phyloP scores from a whole-genome alignment of 2,888 invertebrate genomes.

The Callinectes sapidus region DNA sequence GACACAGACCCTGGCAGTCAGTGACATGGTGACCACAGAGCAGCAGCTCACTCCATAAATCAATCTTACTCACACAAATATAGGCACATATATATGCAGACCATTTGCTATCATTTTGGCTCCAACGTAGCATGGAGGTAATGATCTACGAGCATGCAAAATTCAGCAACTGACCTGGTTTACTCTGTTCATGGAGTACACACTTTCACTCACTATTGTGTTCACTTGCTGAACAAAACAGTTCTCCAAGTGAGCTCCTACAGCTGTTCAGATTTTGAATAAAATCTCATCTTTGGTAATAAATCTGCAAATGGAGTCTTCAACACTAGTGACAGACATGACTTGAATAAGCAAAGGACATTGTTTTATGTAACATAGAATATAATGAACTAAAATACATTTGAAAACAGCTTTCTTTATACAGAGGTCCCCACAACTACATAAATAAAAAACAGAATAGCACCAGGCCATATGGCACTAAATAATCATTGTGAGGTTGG shows the following conservation, averaged over 20 bases:
- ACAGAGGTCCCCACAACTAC: background rate
- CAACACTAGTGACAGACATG: background rate
- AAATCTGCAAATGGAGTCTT: background rate
- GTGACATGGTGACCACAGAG: background rate
- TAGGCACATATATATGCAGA: slow-evolving; percentile 8
- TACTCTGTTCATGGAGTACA: background rate
- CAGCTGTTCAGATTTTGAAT: background rate
- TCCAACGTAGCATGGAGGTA: background rate
- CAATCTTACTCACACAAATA: slow-evolving; percentile 27
- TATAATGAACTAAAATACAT: background rate
- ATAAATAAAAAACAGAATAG: background rate
- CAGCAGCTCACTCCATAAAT: background rate
- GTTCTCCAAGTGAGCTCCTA: background rate
- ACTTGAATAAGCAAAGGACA: background rate
- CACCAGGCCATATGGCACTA: background rate
- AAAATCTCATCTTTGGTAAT: background rate
- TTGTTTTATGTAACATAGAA: background rate
- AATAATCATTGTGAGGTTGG: background rate
- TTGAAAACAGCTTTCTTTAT: background rate
- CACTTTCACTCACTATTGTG: background rate
- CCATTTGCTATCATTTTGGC: slow-evolving; percentile 1
- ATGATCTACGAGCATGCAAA: slow-evolving; percentile 1
- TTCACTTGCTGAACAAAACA: background rate
- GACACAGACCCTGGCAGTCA: background rate
- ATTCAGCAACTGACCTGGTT: background rate